A percentile compares a stretch with the other conserved stretches of the same genome.
These are phyloP conservation scores for Tribolium castaneum DNA, from an alignment of 1,140 invertebrate species.

Conservation along the genomic window DNA sequence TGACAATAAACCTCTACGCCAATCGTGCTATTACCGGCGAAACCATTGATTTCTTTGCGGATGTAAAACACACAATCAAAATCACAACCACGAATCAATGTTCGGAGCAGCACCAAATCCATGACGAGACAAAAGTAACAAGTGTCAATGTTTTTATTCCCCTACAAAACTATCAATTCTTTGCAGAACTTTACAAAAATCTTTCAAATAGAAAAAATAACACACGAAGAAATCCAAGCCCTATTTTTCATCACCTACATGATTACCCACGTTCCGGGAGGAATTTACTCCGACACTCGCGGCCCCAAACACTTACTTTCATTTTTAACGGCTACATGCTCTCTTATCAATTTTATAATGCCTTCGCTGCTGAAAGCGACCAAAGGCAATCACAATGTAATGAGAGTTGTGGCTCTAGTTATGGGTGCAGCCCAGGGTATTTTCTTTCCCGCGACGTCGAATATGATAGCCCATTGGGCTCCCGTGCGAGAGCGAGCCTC, in stretches of 20 bases:
- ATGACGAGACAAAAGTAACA: too few species aligned
- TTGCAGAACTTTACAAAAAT: neutral
- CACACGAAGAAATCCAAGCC: neutral
- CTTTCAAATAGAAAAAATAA: neutral
- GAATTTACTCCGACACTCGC: neutral
- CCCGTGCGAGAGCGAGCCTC: neutral
- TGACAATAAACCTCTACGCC: too few species aligned
- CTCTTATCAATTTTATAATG: neutral
- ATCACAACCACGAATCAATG: too few species aligned
- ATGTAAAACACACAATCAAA: too few species aligned
- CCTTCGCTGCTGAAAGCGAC: neutral
- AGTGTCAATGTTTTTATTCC: too few species aligned
- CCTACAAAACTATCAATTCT: neutral
- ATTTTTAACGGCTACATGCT: too few species aligned
- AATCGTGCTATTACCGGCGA: too few species aligned
- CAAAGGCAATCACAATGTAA: neutral
- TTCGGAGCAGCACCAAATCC: too few species aligned
- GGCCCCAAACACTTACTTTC: neutral
- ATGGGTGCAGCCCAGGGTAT: neutral
- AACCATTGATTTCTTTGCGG: too few species aligned
- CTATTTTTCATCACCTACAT: neutral
- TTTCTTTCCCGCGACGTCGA: neutral
- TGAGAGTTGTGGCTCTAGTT: neutral
- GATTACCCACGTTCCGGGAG: neutral
- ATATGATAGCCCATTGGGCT: neutral